These are phyloP conservation scores for Seriola dumerili DNA, from an alignment of 2,113 vertebrate species.

Conservation along the genomic window DNA sequence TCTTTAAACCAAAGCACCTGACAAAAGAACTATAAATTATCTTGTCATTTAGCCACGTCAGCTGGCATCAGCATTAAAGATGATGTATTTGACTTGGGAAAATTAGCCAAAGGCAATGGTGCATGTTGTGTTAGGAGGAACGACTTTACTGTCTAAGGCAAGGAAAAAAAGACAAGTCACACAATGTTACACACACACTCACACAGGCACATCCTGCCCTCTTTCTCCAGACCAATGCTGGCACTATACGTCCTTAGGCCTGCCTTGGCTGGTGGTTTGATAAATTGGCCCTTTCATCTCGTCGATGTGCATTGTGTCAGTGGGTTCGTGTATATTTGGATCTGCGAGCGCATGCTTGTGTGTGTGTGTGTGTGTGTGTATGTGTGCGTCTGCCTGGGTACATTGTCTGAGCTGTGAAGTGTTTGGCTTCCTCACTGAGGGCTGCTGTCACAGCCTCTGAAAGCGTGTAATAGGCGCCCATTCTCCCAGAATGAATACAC, in stretches of 20 bases:
- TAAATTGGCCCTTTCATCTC: conserved; percentile 82
- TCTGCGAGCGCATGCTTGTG: conserved; percentile 38
- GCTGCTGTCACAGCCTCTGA: conserved; percentile 82
- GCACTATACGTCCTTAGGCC: conserved; percentile 74
- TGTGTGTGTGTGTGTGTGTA: conserved; percentile 35
- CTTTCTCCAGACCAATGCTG: conserved; percentile 69
- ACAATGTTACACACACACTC: conserved; percentile 33
- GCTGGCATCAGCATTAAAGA: background rate
- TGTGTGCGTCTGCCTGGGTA: conserved; percentile 52
- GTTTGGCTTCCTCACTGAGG: conserved; percentile 79
- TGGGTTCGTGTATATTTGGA: conserved; percentile 54
- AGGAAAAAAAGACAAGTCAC: conserved; percentile 23
- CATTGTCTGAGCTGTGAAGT: conserved; percentile 78
- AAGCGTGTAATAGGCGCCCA: conserved; percentile 81
- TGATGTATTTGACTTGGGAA: conserved; percentile 46
- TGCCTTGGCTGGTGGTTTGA: conserved; percentile 77
- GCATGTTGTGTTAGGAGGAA: conserved; percentile 24
- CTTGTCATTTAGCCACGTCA: conserved; percentile 9
- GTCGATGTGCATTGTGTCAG: conserved; percentile 81
- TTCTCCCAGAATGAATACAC: conserved; percentile 77
- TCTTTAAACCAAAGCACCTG: conserved; percentile 46
- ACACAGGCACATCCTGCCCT: conserved; percentile 61
- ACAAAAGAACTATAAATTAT: conserved; percentile 13
- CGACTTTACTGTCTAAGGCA: conserved; percentile 23
- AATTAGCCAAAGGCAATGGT: conserved; percentile 42